Base-by-base conservation (phyloP, 2,888 invertebrate species). In the Tipula unca region DNA sequence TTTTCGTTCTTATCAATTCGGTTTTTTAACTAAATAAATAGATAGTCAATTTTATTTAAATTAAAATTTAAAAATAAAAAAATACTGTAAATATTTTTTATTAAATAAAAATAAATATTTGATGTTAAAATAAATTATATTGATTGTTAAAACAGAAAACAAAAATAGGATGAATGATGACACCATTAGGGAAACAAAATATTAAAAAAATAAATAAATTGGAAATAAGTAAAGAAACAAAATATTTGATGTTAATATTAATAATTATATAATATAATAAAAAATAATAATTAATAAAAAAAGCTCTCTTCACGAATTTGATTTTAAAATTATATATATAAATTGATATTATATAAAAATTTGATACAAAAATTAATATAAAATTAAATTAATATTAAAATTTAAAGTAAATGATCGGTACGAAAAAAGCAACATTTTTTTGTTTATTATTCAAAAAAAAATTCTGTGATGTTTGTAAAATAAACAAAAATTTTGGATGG, bases 301-400 rank as follows among this genome's bases (percentile, higher is more conserved):
- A 83, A 83, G 35, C 83, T 83, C 83, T 83, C 83, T 83, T 83
- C 83, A 83, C 83, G 83, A 83, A 83, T 83, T 83, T 83, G 83
- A 83, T 83, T 83, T 83, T 32, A 29, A 83, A 69, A 32, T 35
- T 32, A 83, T 32, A 83, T 83, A 25, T 83, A 29, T 29, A 82
- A 29, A 20, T 82, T 0, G 3, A 39, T 39, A 39, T 39, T 6
- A 29, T 29, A 82, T 83, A 83, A 83, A 32, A 83, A 83, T 32
- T 83, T 32, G 35, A 83, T 32, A 32, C 83, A 83, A 83, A 83
- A 83, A 82, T 83, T 82, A 29, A 69, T 4, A 69, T 25, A 69
- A 69, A 82, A 29, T 29, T 29, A 82, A 82, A 32, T 83, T 83
- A 29, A 82, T 82, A 29, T 35, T 17, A 83, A 17, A 32, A 54